phyloP scores from a whole-genome alignment of 2,888 invertebrate species.

The Oscheius myriophilus region DNA sequence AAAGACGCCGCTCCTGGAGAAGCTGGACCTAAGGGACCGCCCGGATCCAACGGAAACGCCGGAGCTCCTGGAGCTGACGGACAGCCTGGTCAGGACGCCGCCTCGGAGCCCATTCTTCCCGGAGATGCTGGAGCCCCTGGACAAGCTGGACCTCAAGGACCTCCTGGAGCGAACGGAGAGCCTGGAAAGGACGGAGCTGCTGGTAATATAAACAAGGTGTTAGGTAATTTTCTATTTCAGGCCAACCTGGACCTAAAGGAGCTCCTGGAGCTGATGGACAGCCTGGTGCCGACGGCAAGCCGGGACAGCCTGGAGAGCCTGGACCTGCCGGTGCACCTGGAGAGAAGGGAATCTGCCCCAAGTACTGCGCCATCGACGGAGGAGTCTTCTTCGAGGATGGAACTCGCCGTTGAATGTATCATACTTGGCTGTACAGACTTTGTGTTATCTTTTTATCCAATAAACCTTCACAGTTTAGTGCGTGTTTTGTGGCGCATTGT shows the following conservation, averaged over 20 bases:
- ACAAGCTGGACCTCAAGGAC: constrained; percentile 38
- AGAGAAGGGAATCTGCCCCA: constrained; percentile 48
- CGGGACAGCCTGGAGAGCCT: constrained; percentile 26
- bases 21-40: constrained; percentile 52
- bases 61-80: constrained; percentile 65
- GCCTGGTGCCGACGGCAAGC: constrained; percentile 45
- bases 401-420: constrained; percentile 51
- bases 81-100: constrained; percentile 57
- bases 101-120: not conserved
- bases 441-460: no score
- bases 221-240: constrained; percentile 5
- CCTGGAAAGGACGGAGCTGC: not conserved
- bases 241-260: constrained; percentile 34
- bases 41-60: constrained; percentile 56
- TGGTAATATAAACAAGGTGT: no score
- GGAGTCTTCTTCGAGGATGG: constrained; percentile 69
- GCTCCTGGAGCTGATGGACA: constrained; percentile 44
- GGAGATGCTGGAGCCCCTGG: constrained; percentile 57
- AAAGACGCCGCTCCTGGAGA: constrained; percentile 49
- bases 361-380: constrained; percentile 63
- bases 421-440: no score
- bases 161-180: constrained; percentile 36
- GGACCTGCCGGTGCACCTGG: constrained; percentile 32
- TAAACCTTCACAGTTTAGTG: no score
- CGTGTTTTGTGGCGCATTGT: no score